Evolutionary conservation across 2,888 invertebrate species (phyloP).

Genomic region (Dicyrtomina minuta): DNA sequence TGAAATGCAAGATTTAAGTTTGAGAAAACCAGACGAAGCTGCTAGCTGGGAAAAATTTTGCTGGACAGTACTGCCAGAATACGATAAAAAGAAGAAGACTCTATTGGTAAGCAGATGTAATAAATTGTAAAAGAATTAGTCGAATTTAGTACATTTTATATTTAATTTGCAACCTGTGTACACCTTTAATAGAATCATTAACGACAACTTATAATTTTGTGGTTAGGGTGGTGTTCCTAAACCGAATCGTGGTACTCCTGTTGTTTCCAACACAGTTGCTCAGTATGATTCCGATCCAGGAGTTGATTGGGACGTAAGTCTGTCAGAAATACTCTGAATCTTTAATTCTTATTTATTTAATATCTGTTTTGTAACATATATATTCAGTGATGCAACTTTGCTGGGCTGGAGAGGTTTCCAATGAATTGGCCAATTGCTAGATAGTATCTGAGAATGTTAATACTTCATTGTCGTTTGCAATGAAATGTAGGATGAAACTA

Average conservation of each 20-base stretch:
- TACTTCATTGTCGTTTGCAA: no score
- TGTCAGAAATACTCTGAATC: not conserved
- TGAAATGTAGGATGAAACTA: no score
- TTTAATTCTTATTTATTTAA: not conserved
- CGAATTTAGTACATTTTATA: no score
- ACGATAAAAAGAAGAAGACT: constrained; percentile 30
- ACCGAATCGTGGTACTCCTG: constrained; percentile 27
- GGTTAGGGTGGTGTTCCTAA: constrained; percentile 32
- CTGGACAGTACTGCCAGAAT: constrained; percentile 26
- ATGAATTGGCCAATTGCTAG: constrained; percentile 47
- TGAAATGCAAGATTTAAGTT: constrained; percentile 32
- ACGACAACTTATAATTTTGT: no score
- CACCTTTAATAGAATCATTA: no score
- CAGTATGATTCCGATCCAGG: constrained; percentile 38
- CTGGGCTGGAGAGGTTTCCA: constrained; percentile 40
- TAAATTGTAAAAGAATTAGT: no score
- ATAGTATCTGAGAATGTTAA: constrained; percentile 47
- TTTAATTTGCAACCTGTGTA: no score
- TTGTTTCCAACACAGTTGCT: constrained; percentile 19
- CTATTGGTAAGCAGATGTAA: constrained; percentile 26
- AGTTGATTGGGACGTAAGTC: constrained; percentile 40
- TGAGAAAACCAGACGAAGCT: constrained; percentile 20
- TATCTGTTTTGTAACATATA: not conserved
- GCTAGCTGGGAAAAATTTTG: constrained; percentile 30
- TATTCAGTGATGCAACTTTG: constrained; percentile 40